phyloP scores from a whole-genome alignment of 2,888 invertebrate species.

The Dasysyrphus tricinctus region DNA sequence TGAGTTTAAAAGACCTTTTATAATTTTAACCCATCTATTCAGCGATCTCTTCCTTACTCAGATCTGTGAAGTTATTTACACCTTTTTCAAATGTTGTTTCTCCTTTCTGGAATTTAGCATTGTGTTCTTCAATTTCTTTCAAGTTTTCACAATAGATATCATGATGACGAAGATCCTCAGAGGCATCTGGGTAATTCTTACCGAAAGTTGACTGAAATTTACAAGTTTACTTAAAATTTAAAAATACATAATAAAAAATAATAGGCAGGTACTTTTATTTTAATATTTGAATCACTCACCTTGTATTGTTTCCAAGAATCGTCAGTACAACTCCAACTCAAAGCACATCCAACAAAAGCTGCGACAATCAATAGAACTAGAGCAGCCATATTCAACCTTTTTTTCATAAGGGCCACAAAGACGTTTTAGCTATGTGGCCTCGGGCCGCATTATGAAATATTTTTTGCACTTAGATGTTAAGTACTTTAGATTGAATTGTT shows the following conservation, averaged over 20 bases:
- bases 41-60: not conserved
- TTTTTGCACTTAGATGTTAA: no score
- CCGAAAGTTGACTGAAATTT: not conserved
- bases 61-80: constrained; percentile 22
- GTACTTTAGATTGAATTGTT: constrained; percentile 21
- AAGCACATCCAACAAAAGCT: constrained; percentile 22
- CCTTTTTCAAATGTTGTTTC: constrained; percentile 6
- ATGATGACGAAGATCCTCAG: constrained; percentile 6
- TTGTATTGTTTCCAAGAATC: constrained; percentile 4
- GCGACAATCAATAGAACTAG: constrained; percentile 10
- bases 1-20: not conserved
- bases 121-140: not conserved
- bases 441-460: no score
- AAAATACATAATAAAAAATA: no score
- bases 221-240: no score
- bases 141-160: constrained; percentile 4
- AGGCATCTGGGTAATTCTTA: constrained; percentile 3
- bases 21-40: constrained; percentile 8
- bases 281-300: not conserved
- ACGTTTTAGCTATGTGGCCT: no score
- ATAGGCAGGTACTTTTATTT: not conserved
- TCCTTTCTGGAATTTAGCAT: constrained; percentile 10
- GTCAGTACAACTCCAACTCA: constrained; percentile 23
- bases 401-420: no score
- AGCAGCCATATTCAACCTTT: no score